Percentiles rank a stretch among this genome's conserved stretches.
phyloP scores from a whole-genome alignment of 2,113 vertebrate species.

The Hystrix cristata region DNA sequence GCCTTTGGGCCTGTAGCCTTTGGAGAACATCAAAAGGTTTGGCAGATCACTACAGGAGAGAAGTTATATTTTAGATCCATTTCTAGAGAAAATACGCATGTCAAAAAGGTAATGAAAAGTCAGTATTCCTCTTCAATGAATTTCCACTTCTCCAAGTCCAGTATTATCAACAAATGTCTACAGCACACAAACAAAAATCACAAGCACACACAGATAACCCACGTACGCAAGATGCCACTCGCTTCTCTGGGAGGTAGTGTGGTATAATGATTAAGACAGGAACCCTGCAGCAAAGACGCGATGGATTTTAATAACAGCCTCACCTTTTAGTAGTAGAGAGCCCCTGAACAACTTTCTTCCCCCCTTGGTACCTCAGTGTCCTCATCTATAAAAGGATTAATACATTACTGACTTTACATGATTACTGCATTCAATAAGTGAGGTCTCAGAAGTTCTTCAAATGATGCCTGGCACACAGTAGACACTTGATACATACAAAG shows the following conservation, averaged over 20 bases:
- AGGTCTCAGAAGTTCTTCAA: not conserved
- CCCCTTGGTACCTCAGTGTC: not conserved
- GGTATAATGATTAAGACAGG: not conserved
- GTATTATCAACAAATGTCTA: not conserved
- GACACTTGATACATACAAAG: not conserved
- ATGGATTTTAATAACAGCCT: not conserved
- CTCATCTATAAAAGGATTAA: not conserved
- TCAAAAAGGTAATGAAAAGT: not conserved
- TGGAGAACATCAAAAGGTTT: not conserved
- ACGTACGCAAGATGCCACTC: not conserved
- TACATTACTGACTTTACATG: not conserved
- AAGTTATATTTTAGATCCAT: not conserved
- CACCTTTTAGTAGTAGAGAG: not conserved
- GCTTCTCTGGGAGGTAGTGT: not conserved
- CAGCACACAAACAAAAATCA: not conserved
- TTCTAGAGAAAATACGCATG: not conserved
- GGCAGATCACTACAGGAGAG: not conserved
- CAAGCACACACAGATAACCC: not conserved
- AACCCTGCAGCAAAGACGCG: not conserved
- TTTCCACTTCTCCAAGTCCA: not conserved
- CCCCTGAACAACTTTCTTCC: not conserved
- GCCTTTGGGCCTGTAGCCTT: not conserved
- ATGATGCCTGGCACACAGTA: not conserved
- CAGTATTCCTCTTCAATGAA: not conserved
- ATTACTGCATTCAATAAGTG: constrained; percentile 46